These are phyloP conservation scores for Archocentrus centrarchus DNA, from an alignment of 2,113 vertebrate species.

Conservation along the genomic window DNA sequence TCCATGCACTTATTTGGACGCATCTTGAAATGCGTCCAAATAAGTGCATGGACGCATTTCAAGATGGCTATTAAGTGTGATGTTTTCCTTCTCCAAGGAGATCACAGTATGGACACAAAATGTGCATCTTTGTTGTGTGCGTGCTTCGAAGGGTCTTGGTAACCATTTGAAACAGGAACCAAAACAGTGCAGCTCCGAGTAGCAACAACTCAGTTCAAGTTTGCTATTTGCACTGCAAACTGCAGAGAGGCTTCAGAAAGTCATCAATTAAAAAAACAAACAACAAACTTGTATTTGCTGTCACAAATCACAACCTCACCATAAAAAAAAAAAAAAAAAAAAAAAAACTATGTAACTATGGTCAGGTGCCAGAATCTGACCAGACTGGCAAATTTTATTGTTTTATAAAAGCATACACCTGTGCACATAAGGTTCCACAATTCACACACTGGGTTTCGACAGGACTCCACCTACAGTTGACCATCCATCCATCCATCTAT, in stretches of 20 bases:
- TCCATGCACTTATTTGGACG: too few relatives aligned
- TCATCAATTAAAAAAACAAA: neutral
- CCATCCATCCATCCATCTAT: too few relatives aligned
- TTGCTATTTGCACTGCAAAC: neutral
- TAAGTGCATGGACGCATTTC: too few relatives aligned
- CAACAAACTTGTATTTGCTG: neutral
- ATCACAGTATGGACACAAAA: fast-evolving
- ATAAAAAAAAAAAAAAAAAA: neutral
- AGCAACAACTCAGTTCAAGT: neutral
- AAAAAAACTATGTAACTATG: neutral
- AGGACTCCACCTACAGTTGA: fast-evolving
- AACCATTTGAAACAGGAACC: constrained; percentile 5
- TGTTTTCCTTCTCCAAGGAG: neutral
- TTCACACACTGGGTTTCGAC: neutral
- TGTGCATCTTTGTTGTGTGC: neutral
- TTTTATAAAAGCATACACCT: neutral
- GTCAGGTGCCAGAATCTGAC: neutral
- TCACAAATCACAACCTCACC: neutral
- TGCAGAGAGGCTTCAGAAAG: neutral
- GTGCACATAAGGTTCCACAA: neutral
- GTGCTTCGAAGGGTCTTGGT: neutral
- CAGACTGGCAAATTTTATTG: fast-evolving
- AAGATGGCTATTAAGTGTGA: too few relatives aligned
- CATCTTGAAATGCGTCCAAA: too few relatives aligned
- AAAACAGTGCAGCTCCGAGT: neutral